Evolutionary conservation across 2,888 invertebrate species (phyloP).

Genomic region (Parnassius apollo): DNA sequence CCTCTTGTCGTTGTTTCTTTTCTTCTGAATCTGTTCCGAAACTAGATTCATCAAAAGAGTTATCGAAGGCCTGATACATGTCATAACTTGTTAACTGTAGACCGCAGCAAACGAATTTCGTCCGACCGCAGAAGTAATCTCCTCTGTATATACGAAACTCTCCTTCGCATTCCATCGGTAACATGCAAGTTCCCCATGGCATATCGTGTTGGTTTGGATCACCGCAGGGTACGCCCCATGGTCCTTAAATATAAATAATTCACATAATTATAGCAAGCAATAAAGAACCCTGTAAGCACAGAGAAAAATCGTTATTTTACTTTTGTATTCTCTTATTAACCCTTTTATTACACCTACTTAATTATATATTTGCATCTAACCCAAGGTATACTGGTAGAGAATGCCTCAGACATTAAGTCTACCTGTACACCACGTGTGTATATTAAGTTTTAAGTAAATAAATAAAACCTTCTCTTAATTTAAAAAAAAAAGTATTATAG

Average conservation of each 20-base stretch:
- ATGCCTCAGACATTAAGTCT: no score
- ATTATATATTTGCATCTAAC: no score
- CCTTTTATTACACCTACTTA: no score
- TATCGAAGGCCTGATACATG: constrained; percentile 61
- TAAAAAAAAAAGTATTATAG: no score
- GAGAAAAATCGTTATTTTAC: no score
- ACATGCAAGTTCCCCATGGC: constrained; percentile 69
- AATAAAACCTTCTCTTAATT: no score
- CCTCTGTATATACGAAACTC: constrained; percentile 67
- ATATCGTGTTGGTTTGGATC: constrained; percentile 68
- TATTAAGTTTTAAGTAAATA: no score
- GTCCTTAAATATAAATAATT: constrained; percentile 47
- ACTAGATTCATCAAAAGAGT: constrained; percentile 55
- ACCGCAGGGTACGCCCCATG: constrained; percentile 70
- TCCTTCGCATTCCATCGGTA: constrained; percentile 58
- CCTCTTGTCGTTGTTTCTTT: constrained; percentile 33
- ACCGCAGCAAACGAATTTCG: constrained; percentile 61
- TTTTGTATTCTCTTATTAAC: no score
- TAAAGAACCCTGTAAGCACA: no score
- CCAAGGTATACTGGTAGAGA: no score
- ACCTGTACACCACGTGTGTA: no score
- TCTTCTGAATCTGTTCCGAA: constrained; percentile 55
- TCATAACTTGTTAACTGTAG: constrained; percentile 59
- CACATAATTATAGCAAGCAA: neutral
- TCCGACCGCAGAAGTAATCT: constrained; percentile 62